Evolutionary conservation across 2,113 vertebrate genomes (phyloP).

Genomic region (Myxocyprinus asiaticus): DNA sequence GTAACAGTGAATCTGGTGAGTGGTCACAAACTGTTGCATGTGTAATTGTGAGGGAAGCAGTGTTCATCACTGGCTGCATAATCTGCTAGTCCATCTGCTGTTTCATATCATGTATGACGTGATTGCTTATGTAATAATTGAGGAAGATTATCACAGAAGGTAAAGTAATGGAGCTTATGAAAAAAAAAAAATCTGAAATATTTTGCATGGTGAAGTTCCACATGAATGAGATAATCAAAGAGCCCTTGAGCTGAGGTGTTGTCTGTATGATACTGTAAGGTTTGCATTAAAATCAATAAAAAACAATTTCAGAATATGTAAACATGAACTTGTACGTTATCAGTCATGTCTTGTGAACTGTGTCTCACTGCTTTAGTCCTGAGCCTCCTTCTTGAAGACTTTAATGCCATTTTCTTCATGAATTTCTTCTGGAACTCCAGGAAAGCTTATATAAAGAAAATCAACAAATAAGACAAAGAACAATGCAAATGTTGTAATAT

Average conservation of each 20-base stretch:
- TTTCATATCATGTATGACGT: not conserved
- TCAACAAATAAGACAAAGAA: not conserved
- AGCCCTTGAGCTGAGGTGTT: not conserved
- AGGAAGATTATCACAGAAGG: not conserved
- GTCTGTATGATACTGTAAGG: not conserved
- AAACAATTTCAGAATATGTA: not conserved
- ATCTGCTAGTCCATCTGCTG: slow-evolving; percentile 33
- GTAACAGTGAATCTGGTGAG: slow-evolving; percentile 37
- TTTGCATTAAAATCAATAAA: not conserved
- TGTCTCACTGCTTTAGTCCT: not conserved
- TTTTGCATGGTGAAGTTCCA: not conserved
- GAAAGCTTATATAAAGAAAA: slow-evolving; percentile 64
- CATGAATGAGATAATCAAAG: not conserved
- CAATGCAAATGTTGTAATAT: slow-evolving; percentile 37
- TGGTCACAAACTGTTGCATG: slow-evolving; percentile 16
- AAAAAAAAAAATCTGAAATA: not conserved
- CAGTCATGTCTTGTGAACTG: not conserved
- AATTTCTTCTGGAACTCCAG: slow-evolving; percentile 70
- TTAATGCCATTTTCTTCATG: slow-evolving; percentile 79
- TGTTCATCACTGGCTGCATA: slow-evolving; percentile 1
- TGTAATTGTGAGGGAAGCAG: not conserved
- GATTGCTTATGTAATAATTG: slow-evolving; percentile 25
- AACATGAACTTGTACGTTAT: not conserved
- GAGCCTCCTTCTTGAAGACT: slow-evolving; percentile 72
- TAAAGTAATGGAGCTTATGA: not conserved